Base-by-base conservation (phyloP, 2,888 invertebrate species). In the Sinotaia quadrata region DNA sequence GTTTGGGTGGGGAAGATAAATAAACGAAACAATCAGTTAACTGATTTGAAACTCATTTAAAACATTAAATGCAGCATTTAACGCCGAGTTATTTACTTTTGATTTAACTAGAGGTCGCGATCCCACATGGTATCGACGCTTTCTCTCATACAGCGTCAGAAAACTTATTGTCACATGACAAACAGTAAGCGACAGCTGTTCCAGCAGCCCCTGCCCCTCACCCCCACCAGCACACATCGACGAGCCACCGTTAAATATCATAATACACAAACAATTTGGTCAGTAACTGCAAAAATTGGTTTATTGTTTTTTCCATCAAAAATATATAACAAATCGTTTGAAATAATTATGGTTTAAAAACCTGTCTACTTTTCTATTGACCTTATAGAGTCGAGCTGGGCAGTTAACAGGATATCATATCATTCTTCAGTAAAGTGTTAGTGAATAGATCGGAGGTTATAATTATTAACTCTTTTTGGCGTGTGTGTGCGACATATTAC, bases 101-200 rank as follows among this genome's bases (percentile, higher is more conserved):
- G 36, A 74, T 62, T 4, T 37, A n/a, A 24, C 51, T 68, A 4
- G 74, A 68, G 0, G 72, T 68, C 4, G 83, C 83, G 8, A 80
- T 82, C 8, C 83, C 83, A 31, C 83, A 82, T 24, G 76, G 74
- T 4, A 75, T 76, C 15, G 74, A 34, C 10, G 60, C 67, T 57
- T 80, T 80, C 62, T 83, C 83, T 81, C 82, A 83, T 0, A 83
- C 68, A 21, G 80, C 75, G 0, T 80, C 80, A 18, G 78, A 68
- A 72, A 82, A 83, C 67, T 72, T 78, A 34, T 81, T 78, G 57
- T 76, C 67, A 66, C 75, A 76, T 12, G 78, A 71, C n/a, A 82
- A 69, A 37, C 78, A 74, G 71, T 78, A 83, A 8, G 81, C 83
- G 29, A 81, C 80, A 3, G 81, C 79, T 10, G 78, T 74, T 5